Evolutionary conservation across 1,140 invertebrate species (phyloP).

Genomic region (Choristoneura fumiferana): DNA sequence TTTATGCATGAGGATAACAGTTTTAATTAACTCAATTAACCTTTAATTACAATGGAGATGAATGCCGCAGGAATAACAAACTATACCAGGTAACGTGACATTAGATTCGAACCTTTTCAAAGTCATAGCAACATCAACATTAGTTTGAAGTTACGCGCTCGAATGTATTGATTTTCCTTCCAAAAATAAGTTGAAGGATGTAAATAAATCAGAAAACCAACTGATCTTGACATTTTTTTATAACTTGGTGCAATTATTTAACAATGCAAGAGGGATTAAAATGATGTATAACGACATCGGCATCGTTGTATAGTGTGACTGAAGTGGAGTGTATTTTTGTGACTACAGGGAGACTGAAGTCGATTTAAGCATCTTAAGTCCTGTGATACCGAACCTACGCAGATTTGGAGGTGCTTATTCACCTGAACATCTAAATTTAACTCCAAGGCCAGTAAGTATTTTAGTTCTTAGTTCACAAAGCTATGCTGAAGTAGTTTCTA

Average conservation of each 20-base stretch:
- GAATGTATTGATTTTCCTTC: slow-evolving; percentile 72
- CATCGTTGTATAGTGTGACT: slow-evolving; percentile 26
- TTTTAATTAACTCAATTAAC: not conserved
- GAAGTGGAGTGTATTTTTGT: slow-evolving; percentile 19
- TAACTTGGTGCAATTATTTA: slow-evolving; percentile 5
- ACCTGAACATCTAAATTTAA: slow-evolving; percentile 68
- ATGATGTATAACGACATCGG: slow-evolving; percentile 22
- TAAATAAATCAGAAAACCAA: slow-evolving; percentile 72
- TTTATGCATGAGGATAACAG: not conserved
- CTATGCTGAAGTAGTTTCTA: not conserved
- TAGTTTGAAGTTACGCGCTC: slow-evolving; percentile 68
- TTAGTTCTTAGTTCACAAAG: slow-evolving; percentile 2
- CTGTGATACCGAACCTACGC: slow-evolving; percentile 59
- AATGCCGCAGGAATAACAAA: slow-evolving; percentile 34
- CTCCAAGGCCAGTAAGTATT: slow-evolving; percentile 62
- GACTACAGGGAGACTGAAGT: slow-evolving; percentile 10
- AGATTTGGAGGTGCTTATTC: slow-evolving; percentile 66
- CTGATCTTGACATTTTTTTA: slow-evolving; percentile 41
- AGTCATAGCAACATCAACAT: slow-evolving; percentile 8
- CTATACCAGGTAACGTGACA: slow-evolving; percentile 43
- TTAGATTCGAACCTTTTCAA: slow-evolving; percentile 23
- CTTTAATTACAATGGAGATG: slow-evolving; percentile 27
- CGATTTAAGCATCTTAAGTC: slow-evolving; percentile 46
- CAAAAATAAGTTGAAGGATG: slow-evolving; percentile 69
- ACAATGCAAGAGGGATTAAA: not conserved